A percentile compares a stretch with the other conserved stretches of the same genome.
phyloP scores from a whole-genome alignment of 2,797 vertebrate genomes.

The Serranus cabrilla region DNA sequence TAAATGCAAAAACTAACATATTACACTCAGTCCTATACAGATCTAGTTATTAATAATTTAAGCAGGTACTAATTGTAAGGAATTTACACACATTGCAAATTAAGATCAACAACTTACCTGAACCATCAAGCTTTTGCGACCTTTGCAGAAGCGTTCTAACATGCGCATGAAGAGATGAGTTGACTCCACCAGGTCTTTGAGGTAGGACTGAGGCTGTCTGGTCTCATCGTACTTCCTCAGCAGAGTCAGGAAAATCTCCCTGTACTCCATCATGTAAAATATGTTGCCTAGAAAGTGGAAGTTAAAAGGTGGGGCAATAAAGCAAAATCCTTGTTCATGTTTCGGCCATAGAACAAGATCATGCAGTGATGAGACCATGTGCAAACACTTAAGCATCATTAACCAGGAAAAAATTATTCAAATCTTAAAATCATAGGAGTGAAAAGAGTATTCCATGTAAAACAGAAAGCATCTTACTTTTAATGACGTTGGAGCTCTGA shows the following conservation, averaged over 20 bases:
- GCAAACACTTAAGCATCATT: not conserved
- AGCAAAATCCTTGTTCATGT: not conserved
- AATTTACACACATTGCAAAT: not conserved
- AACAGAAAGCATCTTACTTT: constrained; percentile 86
- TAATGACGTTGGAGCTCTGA: constrained; percentile 93
- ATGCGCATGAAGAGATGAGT: constrained; percentile 96
- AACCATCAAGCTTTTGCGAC: constrained; percentile 88
- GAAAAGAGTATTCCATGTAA: not conserved
- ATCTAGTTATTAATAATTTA: not conserved
- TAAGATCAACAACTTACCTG: constrained; percentile 84
- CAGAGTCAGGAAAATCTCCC: constrained; percentile 94
- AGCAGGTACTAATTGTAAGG: fast-evolving
- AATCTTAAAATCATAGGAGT: not conserved
- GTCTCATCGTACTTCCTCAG: constrained; percentile 94
- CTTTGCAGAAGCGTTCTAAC: constrained; percentile 94
- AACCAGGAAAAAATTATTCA: not conserved
- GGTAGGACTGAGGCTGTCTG: constrained; percentile 91
- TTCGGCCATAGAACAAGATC: not conserved
- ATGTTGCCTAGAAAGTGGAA: constrained; percentile 89
- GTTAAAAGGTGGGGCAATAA: constrained; percentile 9
- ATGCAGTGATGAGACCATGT: not conserved
- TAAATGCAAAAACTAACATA: no score
- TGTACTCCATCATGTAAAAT: constrained; percentile 98
- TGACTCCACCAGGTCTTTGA: constrained; percentile 94
- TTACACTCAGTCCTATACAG: not conserved